Evolutionary conservation across 2,113 vertebrate species (phyloP), one percentile per base, ranked within the genome.

Genomic region (Aspidoscelis tigris): DNA sequence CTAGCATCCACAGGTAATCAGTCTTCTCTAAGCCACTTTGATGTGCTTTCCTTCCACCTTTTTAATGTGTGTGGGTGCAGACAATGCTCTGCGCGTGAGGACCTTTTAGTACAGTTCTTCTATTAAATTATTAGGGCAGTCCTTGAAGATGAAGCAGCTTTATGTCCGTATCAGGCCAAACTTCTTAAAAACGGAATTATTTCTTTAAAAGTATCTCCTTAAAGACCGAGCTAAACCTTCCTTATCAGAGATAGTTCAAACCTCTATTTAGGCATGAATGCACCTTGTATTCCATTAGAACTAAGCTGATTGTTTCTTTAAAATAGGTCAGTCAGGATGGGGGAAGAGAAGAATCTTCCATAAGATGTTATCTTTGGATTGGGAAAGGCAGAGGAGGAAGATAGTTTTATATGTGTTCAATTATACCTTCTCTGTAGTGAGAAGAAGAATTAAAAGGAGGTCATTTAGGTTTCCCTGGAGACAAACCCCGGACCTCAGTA

Each of bases 381-480:
- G 73, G 75, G 47, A 24, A 47, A 75, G 14, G 0, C 58, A 61
- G 58, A 16, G 70, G 77, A 72, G 83, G 84, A 18, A 89, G 76
- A 86, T 86, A 90, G 86, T 93, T 90, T 93, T 90, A 88, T 92
- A 91, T 94, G 88, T 89, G 21, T 88, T 92, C 90, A 92, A 93
- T 92, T 92, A 89, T 91, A 94, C 92, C 88, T 92, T 90, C 84
- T 91, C 89, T 44, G 10, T 92, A 90, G 85, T 92, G 90, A 88
- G 89, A 92, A 89, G 87, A 86, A 84, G 89, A 89, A 94, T 94
- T 92, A 92, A 92, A 95, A 95, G 91, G 90, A 93, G 92, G 93
- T 94, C 93, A 94, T 95, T 95, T 91, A 95, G 90, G 87, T 93
- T 93, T 90, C 93, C 90, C 90, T 79, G 65, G 90, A 94, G 92